Base-by-base conservation (phyloP, 2,797 vertebrate genomes). In the Lacerta viridis region DNA sequence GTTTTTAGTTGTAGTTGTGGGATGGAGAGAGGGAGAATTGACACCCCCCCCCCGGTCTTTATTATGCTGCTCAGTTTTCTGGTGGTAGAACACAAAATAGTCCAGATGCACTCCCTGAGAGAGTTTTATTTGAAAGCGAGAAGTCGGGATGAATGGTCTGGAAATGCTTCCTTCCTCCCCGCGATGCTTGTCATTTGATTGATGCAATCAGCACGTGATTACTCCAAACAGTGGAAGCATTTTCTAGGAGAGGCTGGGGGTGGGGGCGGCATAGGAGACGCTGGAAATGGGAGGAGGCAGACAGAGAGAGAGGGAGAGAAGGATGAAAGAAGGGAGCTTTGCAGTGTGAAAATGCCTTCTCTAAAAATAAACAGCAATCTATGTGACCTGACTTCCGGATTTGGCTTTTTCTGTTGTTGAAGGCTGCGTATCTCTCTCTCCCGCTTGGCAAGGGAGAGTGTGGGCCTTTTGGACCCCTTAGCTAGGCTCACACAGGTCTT, bases 141-240 rank as follows among this genome's bases (percentile, higher is more conserved):
- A 93, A 92, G 84, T 85, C 55, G 46, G 10, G 10, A 80, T 88
- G 89, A 81, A 79, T 43, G 41, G 17, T 1, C 77, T 55, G 90
- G 71, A 88, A 86, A 83, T 6, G 13, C 78, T 13, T 89, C 83
- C 6, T 87, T 75, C 39, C 0, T 39, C 86, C 43, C 83, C 89
- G 78, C 46, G 7, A n/a, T 0, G 5, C 88, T 82, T 41, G 17
- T 90, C 61, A 27, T 88, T 84, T 61, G 80, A 74, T 0, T 78
- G 18, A 59, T 89, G 23, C 84, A 87, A 87, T 89, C 68, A 85
- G 33, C 11, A 29, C 36, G 17, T 33, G 89, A 55, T 1, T 1
- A 9, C 0, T 39, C 39, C 25, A 27, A 50, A 61, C 46, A 27
- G 71, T 82, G 71, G 71, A 88, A 89, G 15, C 3, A 11, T 39